Conservation (phyloP, 2,113 vertebrate genomes). For the Alosa alosa region DNA sequence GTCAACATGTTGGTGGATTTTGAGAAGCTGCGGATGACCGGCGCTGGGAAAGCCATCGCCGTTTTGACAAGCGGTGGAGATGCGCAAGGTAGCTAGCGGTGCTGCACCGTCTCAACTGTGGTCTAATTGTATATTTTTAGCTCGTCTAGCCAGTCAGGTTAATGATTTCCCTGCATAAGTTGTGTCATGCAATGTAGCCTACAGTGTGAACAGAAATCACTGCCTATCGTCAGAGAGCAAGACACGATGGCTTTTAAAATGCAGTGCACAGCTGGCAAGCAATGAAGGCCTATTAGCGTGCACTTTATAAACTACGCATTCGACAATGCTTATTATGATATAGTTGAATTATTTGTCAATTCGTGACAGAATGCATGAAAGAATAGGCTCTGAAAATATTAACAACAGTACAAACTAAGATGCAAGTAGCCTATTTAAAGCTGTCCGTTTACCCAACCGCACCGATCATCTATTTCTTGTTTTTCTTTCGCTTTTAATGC, state of each 20-base stretch:
- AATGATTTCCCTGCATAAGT: neutral
- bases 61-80: conserved; percentile 94
- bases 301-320: neutral
- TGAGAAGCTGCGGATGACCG: conserved; percentile 50
- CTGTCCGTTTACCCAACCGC: neutral
- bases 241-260: neutral
- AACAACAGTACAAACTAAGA: neutral
- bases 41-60: conserved; percentile 76
- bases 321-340: neutral
- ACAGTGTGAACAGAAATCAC: neutral
- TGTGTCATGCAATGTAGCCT: neutral
- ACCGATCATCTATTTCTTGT: neutral
- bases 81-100: conserved; percentile 81
- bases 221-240: neutral
- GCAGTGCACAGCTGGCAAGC: neutral
- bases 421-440: neutral
- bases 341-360: neutral
- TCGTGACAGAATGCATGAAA: neutral
- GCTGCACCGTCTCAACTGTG: neutral
- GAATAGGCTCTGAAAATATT: neutral
- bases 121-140: neutral
- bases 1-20: conserved; percentile 49
- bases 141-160: neutral
- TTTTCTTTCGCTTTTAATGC: neutral
- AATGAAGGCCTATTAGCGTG: neutral